Evolutionary conservation across 2,888 invertebrate genomes (phyloP).

Genomic region (Calameuta filiformis): DNA sequence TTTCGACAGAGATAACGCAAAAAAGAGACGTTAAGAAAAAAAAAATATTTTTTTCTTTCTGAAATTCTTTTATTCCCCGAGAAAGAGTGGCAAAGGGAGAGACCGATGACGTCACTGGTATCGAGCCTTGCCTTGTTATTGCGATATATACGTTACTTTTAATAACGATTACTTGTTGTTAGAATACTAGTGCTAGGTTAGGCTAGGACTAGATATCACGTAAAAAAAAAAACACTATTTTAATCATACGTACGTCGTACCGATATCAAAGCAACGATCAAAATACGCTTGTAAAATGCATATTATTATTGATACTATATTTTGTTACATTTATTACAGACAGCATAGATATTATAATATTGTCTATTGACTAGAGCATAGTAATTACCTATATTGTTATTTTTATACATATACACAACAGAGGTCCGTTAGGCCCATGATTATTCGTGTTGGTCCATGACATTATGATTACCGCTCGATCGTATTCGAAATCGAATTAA

Average conservation of each 20-base stretch:
- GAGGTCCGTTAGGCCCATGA: conserved; percentile 20
- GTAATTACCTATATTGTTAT: conserved; percentile 51
- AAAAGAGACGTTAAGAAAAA: not conserved
- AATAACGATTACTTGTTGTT: conserved; percentile 3
- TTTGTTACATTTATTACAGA: conserved; percentile 63
- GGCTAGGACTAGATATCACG: conserved; percentile 30
- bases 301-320: conserved; percentile 62
- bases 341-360: conserved; percentile 41
- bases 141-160: conserved; percentile 12
- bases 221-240: conserved; percentile 24
- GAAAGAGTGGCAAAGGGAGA: not conserved
- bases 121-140: conserved; percentile 21
- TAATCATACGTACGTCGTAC: conserved; percentile 44
- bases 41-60: not conserved
- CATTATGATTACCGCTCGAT: conserved; percentile 33
- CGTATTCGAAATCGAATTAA: not conserved
- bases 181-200: conserved; percentile 23
- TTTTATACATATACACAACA: conserved; percentile 2
- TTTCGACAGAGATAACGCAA: not conserved
- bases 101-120: conserved; percentile 14
- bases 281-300: conserved; percentile 67
- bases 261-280: conserved; percentile 66
- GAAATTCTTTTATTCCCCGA: not conserved
- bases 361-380: conserved; percentile 57
- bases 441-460: conserved; percentile 58